These are phyloP conservation scores for Sarcophaga subvicina DNA, from an alignment of 2,888 invertebrate species.

Conservation along the genomic window DNA sequence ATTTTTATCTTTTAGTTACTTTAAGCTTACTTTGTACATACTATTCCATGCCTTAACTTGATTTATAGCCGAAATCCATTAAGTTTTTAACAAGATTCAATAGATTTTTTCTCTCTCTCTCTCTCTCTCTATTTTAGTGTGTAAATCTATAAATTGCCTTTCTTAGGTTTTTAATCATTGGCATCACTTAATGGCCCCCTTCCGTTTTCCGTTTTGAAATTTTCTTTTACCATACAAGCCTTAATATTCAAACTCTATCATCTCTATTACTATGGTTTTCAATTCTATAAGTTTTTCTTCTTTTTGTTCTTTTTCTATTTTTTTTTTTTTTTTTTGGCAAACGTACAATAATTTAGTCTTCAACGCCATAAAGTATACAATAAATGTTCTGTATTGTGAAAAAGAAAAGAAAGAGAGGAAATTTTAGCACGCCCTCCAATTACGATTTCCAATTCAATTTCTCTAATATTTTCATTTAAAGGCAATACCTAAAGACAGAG, in stretches of 20 bases:
- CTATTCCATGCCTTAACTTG: conserved; percentile 35
- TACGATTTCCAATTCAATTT: conserved; percentile 74
- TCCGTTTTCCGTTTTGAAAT: conserved; percentile 73
- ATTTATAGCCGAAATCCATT: conserved; percentile 68
- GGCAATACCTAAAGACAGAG: conserved; percentile 11
- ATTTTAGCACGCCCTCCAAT: conserved; percentile 78
- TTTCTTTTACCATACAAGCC: conserved; percentile 54
- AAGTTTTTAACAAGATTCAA: conserved; percentile 62
- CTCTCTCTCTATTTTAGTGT: conserved; percentile 35
- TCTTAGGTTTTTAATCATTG: conserved; percentile 77
- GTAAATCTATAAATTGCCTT: conserved; percentile 80
- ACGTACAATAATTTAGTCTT: conserved; percentile 70
- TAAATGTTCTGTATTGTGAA: conserved; percentile 63
- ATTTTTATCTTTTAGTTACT: conserved; percentile 2
- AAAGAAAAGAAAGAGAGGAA: conserved; percentile 42
- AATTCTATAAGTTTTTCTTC: not conserved
- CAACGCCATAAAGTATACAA: conserved; percentile 60
- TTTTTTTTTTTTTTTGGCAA: conserved; percentile 66
- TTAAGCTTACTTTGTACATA: not conserved
- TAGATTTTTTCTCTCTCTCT: conserved; percentile 38
- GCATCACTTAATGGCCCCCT: conserved; percentile 81
- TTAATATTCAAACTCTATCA: conserved; percentile 47
- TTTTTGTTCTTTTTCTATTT: not conserved
- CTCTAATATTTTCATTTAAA: not conserved
- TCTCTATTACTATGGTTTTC: not conserved